phyloP scores from a whole-genome alignment of 2,797 vertebrate species.

The Selene dorsalis region DNA sequence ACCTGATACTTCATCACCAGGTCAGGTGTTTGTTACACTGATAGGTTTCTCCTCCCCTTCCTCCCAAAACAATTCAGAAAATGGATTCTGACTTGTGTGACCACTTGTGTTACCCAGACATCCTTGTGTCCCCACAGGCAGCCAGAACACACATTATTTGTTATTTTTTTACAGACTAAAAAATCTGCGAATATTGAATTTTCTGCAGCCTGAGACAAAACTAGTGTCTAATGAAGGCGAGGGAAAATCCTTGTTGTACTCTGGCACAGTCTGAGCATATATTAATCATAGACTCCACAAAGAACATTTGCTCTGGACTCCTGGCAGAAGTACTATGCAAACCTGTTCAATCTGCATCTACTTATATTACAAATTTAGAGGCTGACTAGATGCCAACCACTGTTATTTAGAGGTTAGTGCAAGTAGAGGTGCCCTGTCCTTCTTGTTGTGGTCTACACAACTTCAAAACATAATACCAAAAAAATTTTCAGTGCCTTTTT shows the following conservation, averaged over 20 bases:
- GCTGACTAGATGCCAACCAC: background rate
- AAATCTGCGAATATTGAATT: background rate
- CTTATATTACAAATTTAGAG: background rate
- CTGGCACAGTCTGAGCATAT: background rate
- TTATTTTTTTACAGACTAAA: background rate
- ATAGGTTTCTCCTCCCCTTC: slow-evolving; percentile 39
- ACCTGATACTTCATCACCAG: slow-evolving; percentile 70
- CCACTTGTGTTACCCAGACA: background rate
- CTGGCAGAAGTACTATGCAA: background rate
- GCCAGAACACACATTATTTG: slow-evolving; percentile 1
- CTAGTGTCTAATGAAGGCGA: background rate
- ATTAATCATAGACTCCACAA: background rate
- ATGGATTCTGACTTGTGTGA: slow-evolving; percentile 41
- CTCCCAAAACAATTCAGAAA: slow-evolving; percentile 46
- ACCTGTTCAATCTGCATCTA: background rate
- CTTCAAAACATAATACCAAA: background rate
- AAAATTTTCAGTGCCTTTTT: background rate
- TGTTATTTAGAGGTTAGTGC: background rate
- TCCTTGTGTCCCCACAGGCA: background rate
- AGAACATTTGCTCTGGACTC: background rate
- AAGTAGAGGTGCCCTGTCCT: background rate
- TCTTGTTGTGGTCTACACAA: background rate
- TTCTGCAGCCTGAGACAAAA: background rate
- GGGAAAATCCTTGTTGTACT: background rate
- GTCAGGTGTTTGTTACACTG: slow-evolving; percentile 61